Conservation (phyloP, 2,113 vertebrate species). For the Hirundichthys speculiger region DNA sequence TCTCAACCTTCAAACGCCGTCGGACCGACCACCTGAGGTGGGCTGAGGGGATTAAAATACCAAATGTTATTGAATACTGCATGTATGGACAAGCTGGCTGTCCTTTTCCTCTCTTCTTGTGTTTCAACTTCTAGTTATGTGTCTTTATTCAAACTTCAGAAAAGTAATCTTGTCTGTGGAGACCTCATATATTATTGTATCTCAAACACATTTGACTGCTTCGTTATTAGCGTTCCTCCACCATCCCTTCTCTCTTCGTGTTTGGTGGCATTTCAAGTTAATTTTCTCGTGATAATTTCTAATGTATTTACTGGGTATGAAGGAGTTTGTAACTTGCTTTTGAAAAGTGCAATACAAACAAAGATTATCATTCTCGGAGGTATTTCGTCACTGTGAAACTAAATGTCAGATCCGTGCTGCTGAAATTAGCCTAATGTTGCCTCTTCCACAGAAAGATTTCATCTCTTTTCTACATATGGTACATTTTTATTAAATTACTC, state of each 20-base stretch:
- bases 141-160: conserved; percentile 33
- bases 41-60: conserved; percentile 6
- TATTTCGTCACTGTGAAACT: conserved; percentile 64
- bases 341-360: conserved; percentile 61
- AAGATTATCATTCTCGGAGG: conserved; percentile 58
- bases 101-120: conserved; percentile 38
- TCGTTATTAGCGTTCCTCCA: conserved; percentile 8
- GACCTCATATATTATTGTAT: too few relatives aligned
- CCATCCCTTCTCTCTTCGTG: conserved; percentile 15
- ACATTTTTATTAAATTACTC: conserved; percentile 65
- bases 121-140: conserved; percentile 40
- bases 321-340: conserved; percentile 56
- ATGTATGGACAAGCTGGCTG: conserved; percentile 41
- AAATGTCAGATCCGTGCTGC: conserved; percentile 61
- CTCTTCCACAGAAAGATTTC: conserved; percentile 50
- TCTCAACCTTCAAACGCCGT: conserved; percentile 16
- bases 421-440: conserved; percentile 32
- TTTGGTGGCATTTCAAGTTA: conserved; percentile 51
- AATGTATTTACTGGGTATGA: conserved; percentile 54
- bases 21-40: conserved; percentile 23
- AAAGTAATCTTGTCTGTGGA: too few relatives aligned
- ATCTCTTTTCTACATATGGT: conserved; percentile 57
- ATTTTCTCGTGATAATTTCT: conserved; percentile 49
- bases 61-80: conserved; percentile 37
- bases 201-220: not conserved